These are phyloP conservation scores for Chondrosia reniformis DNA, from an alignment of 37 sponge, comb jelly and placozoan species.

Conservation along the genomic window DNA sequence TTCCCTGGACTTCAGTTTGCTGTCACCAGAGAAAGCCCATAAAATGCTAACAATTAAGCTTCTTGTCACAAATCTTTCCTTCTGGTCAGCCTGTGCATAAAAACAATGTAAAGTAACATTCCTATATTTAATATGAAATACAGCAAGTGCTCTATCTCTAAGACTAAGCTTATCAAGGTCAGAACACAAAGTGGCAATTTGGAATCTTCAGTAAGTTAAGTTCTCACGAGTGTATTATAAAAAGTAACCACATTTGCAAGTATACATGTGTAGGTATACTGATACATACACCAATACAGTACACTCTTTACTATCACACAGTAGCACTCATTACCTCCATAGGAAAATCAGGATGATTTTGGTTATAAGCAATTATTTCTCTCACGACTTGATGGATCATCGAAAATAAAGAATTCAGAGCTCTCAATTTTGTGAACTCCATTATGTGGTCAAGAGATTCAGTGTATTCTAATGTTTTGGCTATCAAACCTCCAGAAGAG, in stretches of 20 bases:
- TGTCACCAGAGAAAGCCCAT: constrained; percentile 94
- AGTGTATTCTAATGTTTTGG: constrained; percentile 69
- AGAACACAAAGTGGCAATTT: too few relatives aligned
- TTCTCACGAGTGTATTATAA: too few relatives aligned
- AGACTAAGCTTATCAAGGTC: too few relatives aligned
- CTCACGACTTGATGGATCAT: constrained; percentile 90
- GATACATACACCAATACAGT: not conserved
- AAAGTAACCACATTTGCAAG: too few relatives aligned
- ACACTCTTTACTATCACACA: not conserved
- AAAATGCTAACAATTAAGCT: constrained; percentile 80
- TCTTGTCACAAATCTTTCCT: constrained; percentile 84
- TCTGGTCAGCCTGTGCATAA: constrained; percentile 65
- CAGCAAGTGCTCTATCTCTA: too few relatives aligned
- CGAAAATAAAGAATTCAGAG: constrained; percentile 89
- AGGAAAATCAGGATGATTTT: constrained; percentile 95
- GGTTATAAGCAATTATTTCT: constrained; percentile 86
- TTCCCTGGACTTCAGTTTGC: constrained; percentile 67
- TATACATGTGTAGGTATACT: too few relatives aligned
- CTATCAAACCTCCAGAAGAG: constrained; percentile 78
- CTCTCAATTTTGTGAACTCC: constrained; percentile 95
- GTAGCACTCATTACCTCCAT: constrained; percentile 41
- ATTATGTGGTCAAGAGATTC: constrained; percentile 86
- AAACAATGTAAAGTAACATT: not conserved
- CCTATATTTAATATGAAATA: not conserved
- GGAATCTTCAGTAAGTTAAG: too few relatives aligned